A percentile compares a stretch with the other conserved stretches of the same genome.
Evolutionary conservation across 2,888 invertebrate species (phyloP).

Genomic region (Abrostola tripartita): DNA sequence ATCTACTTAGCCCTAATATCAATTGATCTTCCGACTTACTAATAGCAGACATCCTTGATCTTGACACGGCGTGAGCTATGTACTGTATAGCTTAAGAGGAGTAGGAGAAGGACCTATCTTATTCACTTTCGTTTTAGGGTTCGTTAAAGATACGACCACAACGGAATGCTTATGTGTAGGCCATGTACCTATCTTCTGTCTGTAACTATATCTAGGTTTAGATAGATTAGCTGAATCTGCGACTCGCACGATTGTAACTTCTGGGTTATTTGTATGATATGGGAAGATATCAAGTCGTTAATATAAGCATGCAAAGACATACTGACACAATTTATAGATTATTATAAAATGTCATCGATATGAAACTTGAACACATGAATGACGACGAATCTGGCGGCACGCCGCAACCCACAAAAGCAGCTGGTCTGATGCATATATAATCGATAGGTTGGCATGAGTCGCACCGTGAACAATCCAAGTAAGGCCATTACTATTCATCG

Average conservation of each 20-base stretch:
- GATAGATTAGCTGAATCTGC: too few relatives aligned
- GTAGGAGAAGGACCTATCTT: too few relatives aligned
- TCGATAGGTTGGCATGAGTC: conserved; percentile 55
- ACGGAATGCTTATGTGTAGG: too few relatives aligned
- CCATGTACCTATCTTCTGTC: too few relatives aligned
- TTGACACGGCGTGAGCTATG: too few relatives aligned
- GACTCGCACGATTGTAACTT: not conserved
- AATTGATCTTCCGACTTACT: too few relatives aligned
- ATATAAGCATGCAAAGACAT: not conserved
- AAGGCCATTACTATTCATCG: conserved; percentile 84
- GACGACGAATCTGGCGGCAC: conserved; percentile 53
- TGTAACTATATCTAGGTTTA: too few relatives aligned
- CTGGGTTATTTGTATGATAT: not conserved
- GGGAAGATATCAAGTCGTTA: not conserved
- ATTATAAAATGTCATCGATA: conserved; percentile 32
- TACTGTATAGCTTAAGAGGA: too few relatives aligned
- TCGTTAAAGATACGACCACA: too few relatives aligned
- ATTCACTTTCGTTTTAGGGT: too few relatives aligned
- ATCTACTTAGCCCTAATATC: too few relatives aligned
- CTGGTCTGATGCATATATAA: conserved; percentile 58
- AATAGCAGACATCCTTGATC: too few relatives aligned
- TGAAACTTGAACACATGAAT: conserved; percentile 37
- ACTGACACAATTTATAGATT: not conserved
- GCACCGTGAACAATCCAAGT: conserved; percentile 68
- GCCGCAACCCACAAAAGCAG: conserved; percentile 60